Conservation (phyloP, 2,888 invertebrate genomes). For the Iselma pallidipennis region DNA sequence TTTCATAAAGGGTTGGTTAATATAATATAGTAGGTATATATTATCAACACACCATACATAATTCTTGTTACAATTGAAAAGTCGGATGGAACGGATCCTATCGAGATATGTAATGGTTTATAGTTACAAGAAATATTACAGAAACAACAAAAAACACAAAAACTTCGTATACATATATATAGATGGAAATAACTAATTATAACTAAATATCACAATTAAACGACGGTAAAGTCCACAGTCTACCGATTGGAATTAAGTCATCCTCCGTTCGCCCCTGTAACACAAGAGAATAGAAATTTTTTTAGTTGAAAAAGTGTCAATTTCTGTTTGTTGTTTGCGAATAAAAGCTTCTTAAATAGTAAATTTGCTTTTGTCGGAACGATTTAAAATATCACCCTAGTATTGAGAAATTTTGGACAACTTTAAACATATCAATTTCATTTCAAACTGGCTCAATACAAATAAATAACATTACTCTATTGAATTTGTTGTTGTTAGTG, state of each 20-base stretch:
- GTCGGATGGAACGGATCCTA: constrained; percentile 32
- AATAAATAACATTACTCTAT: neutral
- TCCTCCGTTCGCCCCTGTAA: constrained; percentile 52
- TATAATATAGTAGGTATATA: too few species aligned
- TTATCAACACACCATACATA: constrained; percentile 35
- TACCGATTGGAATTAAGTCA: constrained; percentile 48
- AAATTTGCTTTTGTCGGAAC: constrained; percentile 46
- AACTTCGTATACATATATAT: constrained; percentile 15
- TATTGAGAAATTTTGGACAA: constrained; percentile 48
- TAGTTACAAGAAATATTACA: neutral
- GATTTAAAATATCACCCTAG: constrained; percentile 43
- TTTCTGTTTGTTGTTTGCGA: constrained; percentile 45
- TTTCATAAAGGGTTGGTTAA: constrained; percentile 40
- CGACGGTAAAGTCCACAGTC: constrained; percentile 20
- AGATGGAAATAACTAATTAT: constrained; percentile 14
- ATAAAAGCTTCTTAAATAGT: constrained; percentile 36
- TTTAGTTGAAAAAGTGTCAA: constrained; percentile 40
- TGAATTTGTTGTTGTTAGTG: neutral
- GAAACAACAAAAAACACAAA: neutral
- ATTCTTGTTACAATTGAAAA: constrained; percentile 29
- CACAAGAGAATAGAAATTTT: constrained; percentile 25
- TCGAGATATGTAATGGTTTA: constrained; percentile 28
- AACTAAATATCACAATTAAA: constrained; percentile 38
- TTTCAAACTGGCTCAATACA: constrained; percentile 31
- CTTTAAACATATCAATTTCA: constrained; percentile 55